A percentile compares a stretch with the other conserved stretches of the same genome.
These are phyloP conservation scores for Phyllotreta striolata DNA, from an alignment of 2,888 invertebrate genomes.

Conservation along the genomic window DNA sequence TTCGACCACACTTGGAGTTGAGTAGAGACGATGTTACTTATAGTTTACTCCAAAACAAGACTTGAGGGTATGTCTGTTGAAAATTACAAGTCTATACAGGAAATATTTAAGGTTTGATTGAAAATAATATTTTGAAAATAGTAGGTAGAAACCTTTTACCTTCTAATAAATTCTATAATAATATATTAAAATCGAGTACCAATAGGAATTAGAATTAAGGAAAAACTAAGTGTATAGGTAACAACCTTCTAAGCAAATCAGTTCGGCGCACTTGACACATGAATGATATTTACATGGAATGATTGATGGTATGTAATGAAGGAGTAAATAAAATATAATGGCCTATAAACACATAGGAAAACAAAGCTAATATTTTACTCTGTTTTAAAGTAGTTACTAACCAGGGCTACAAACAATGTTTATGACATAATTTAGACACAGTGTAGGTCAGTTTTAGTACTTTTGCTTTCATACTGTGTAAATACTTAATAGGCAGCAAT, in stretches of 20 bases:
- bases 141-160: too few relatives aligned
- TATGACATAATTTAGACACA: conserved; percentile 57
- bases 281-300: conserved; percentile 44
- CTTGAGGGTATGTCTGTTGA: too few relatives aligned
- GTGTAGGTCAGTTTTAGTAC: conserved; percentile 60
- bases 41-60: too few relatives aligned
- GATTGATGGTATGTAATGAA: conserved; percentile 47
- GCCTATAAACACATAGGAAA: conserved; percentile 54
- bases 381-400: conserved; percentile 59
- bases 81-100: too few relatives aligned
- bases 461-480: conserved; percentile 59
- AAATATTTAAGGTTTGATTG: too few relatives aligned
- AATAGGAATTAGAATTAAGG: too few relatives aligned
- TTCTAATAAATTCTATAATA: too few relatives aligned
- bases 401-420: conserved; percentile 59
- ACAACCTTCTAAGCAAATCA: neutral
- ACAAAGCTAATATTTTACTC: conserved; percentile 56
- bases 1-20: too few relatives aligned
- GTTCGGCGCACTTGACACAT: conserved; percentile 10
- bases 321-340: conserved; percentile 51
- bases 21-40: too few relatives aligned
- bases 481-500: conserved; percentile 58
- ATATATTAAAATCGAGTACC: too few relatives aligned
- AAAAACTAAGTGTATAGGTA: too few relatives aligned
- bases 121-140: too few relatives aligned